Evolutionary conservation across 2,113 vertebrate genomes (phyloP), one percentile per base, ranked within the genome.

Genomic region (Corythornis vintsioides): DNA sequence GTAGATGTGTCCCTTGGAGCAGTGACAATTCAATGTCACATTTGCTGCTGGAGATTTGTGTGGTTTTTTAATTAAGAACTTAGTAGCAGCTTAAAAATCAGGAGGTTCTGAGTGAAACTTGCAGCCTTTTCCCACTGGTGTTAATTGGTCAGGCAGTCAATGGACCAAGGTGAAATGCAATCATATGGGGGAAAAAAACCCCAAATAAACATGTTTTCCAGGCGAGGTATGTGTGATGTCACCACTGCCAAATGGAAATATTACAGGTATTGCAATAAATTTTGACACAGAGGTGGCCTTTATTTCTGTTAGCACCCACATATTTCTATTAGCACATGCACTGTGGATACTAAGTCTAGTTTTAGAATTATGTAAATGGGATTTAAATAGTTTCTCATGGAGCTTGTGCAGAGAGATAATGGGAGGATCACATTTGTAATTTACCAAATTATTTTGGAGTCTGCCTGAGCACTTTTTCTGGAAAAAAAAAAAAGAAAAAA

Each of bases 321-420:
- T 57, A 64, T 89, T 91, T 82, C n/a, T 56, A 14, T 19, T 6
- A 47, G 59, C n/a, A 72, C 35, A 11, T 38, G 38, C 16, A 61
- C 38, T 38, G 38, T 38, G 88, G 69, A 60, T 90, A 81, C 52
- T 43, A 69, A 92, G 81, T 83, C 92, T 96, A 64, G 77, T 92
- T 81, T 83, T 89, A 95, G 93, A 84, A 89, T 75, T 80, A 92
- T 83, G 86, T 92, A 95, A 96, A 96, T 96, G 64, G 75, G 66
- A 94, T 96, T 96, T 94, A 87, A 96, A 92, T 83, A 83, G 7
- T 93, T 92, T 95, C 75, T 92, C 61, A 88, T 53, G 83, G 67
- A 91, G 79, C 40, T 45, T 92, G 43, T 50, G 25, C 78, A 91
- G 59, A 84, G 75, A 88, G 24, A 92, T 87, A 85, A 95, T 71